Conservation (phyloP, 2,797 vertebrate genomes). For the Sebastes taczanowskii region DNA sequence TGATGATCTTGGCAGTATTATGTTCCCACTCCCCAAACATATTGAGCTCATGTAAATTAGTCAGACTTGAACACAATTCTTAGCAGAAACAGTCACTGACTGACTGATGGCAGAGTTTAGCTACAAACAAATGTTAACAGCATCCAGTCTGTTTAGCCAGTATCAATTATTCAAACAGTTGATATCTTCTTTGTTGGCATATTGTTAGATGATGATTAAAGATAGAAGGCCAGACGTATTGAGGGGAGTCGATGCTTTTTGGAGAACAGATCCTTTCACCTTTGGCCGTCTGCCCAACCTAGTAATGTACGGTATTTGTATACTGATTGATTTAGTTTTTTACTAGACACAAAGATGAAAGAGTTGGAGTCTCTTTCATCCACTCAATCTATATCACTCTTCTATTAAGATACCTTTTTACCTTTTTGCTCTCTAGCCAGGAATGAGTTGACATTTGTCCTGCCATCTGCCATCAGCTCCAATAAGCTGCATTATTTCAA, state of each 20-base stretch:
- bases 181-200: slow-evolving; percentile 9
- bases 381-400: slow-evolving; percentile 49
- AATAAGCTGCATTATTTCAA: slow-evolving; percentile 59
- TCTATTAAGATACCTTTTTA: slow-evolving; percentile 44
- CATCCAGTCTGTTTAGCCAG: slow-evolving; percentile 9
- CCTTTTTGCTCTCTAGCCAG: slow-evolving; percentile 18
- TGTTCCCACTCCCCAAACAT: not conserved
- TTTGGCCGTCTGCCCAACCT: slow-evolving; percentile 17
- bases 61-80: not conserved
- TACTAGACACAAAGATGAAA: slow-evolving; percentile 60
- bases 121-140: slow-evolving; percentile 12
- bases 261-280: slow-evolving; percentile 28
- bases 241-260: slow-evolving; percentile 16
- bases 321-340: slow-evolving; percentile 35
- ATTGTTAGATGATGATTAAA: not conserved
- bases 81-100: not conserved
- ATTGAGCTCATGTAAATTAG: not conserved
- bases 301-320: slow-evolving; percentile 47
- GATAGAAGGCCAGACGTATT: not conserved
- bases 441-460: slow-evolving; percentile 54
- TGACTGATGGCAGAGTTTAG: slow-evolving; percentile 12
- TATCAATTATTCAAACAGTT: slow-evolving; percentile 38
- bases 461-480: slow-evolving; percentile 43
- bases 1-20: not conserved
- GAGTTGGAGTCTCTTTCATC: slow-evolving; percentile 59